Percentiles rank a stretch among this genome's conserved stretches.
Conservation (phyloP, 2,113 vertebrate genomes). For the Panurus biarmicus region DNA sequence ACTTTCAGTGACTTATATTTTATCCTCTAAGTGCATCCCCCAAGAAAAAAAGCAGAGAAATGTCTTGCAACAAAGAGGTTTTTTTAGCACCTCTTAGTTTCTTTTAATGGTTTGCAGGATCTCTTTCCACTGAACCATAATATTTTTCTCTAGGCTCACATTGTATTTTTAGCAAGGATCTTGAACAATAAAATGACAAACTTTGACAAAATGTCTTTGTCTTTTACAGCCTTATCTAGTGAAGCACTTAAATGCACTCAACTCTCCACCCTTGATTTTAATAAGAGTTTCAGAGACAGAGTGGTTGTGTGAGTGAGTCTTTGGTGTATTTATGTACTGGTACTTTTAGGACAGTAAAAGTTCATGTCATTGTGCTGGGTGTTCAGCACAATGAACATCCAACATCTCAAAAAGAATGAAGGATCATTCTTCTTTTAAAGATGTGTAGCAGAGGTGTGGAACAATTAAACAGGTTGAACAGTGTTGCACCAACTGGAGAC, state of each 20-base stretch:
- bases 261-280: not conserved
- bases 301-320: not conserved
- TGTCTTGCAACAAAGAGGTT: not conserved
- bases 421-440: not conserved
- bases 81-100: not conserved
- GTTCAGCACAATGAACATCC: not conserved
- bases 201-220: not conserved
- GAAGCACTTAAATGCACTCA: not conserved
- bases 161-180: slow-evolving; percentile 18
- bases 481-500: not conserved
- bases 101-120: slow-evolving; percentile 1
- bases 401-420: not conserved
- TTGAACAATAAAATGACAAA: slow-evolving; percentile 9
- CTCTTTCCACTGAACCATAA: slow-evolving; percentile 4
- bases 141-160: slow-evolving; percentile 28
- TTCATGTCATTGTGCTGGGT: not conserved
- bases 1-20: slow-evolving; percentile 9
- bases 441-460: not conserved
- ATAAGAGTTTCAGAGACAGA: not conserved
- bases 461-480: not conserved
- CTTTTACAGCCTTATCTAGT: not conserved
- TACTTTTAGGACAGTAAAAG: not conserved
- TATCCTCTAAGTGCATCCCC: not conserved
- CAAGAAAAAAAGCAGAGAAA: slow-evolving; percentile 10
- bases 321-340: not conserved